phyloP scores from a whole-genome alignment of 1,140 invertebrate genomes.

The Drosophila athabasca region DNA sequence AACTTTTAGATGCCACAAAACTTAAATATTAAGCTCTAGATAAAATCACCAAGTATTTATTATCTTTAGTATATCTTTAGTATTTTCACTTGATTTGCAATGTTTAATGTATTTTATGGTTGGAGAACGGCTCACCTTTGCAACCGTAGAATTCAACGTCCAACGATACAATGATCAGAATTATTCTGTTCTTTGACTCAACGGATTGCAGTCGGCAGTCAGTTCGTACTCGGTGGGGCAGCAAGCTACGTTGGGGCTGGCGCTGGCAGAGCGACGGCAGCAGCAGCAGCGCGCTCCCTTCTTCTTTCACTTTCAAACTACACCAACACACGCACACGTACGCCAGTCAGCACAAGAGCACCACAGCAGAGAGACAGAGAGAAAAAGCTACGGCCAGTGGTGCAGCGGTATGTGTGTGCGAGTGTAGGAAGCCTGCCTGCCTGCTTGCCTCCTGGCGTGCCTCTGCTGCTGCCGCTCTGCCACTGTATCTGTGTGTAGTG shows the following conservation, averaged over 20 bases:
- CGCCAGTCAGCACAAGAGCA: background rate
- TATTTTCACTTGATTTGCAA: constrained; percentile 41
- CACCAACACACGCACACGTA: constrained; percentile 27
- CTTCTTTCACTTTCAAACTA: constrained; percentile 78
- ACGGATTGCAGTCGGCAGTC: constrained; percentile 60
- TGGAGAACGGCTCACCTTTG: constrained; percentile 82
- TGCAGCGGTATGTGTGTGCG: constrained; percentile 27
- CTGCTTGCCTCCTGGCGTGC: constrained; percentile 29
- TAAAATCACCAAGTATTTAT: background rate
- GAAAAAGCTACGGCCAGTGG: constrained; percentile 35
- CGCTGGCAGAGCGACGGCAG: constrained; percentile 28
- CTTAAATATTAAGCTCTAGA: constrained; percentile 32
- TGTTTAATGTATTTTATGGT: constrained; percentile 49
- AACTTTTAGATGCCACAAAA: constrained; percentile 34
- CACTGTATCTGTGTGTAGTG: too few species aligned
- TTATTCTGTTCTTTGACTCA: constrained; percentile 74
- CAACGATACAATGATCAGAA: constrained; percentile 84
- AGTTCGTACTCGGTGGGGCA: constrained; percentile 38
- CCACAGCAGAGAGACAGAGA: constrained; percentile 44
- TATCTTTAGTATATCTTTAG: constrained; percentile 24
- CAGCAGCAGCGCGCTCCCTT: constrained; percentile 58
- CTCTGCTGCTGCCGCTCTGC: too few species aligned
- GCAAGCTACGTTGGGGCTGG: constrained; percentile 19
- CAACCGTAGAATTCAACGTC: constrained; percentile 84
- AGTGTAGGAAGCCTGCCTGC: constrained; percentile 38